Percentiles rank a stretch among this genome's conserved stretches.
phyloP scores from a whole-genome alignment of 2,797 vertebrate species.

The Micropoecilia bifurca region DNA sequence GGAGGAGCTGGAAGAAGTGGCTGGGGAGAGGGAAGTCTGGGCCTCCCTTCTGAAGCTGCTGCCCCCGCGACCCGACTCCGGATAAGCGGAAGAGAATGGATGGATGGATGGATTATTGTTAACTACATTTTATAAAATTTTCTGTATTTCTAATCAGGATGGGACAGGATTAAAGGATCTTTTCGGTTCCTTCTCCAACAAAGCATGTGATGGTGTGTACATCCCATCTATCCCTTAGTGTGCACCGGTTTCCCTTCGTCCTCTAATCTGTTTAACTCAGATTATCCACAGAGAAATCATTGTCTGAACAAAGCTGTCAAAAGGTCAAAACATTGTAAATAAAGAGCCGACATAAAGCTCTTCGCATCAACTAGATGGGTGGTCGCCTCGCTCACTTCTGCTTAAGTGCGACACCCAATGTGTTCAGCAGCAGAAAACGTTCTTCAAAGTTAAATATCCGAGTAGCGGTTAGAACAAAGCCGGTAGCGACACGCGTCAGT shows the following conservation, averaged over 20 bases:
- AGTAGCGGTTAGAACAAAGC: conserved; percentile 14
- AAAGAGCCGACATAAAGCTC: conserved; percentile 12
- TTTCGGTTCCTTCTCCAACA: conserved; percentile 13
- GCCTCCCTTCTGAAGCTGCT: too few relatives aligned
- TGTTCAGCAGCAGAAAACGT: conserved; percentile 11
- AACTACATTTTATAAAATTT: background rate
- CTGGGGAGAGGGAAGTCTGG: too few relatives aligned
- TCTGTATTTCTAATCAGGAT: conserved; percentile 26
- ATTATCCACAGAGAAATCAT: conserved; percentile 64
- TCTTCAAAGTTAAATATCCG: conserved; percentile 16
- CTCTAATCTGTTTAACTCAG: conserved; percentile 65
- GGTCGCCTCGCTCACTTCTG: background rate
- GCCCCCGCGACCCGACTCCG: too few relatives aligned
- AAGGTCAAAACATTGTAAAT: conserved; percentile 49
- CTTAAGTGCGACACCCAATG: background rate
- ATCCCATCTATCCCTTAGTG: conserved; percentile 26
- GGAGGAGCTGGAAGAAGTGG: too few relatives aligned
- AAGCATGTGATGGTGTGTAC: background rate
- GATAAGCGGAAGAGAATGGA: too few relatives aligned
- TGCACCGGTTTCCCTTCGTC: conserved; percentile 41
- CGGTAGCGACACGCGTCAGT: conserved; percentile 26
- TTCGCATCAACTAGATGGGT: background rate
- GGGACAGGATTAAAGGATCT: conserved; percentile 26
- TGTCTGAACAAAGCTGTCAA: conserved; percentile 57
- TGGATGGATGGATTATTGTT: too few relatives aligned